Percentiles rank a stretch among this genome's conserved stretches.
Conservation (phyloP, 2,113 vertebrate genomes). For the Istiophorus platypterus region DNA sequence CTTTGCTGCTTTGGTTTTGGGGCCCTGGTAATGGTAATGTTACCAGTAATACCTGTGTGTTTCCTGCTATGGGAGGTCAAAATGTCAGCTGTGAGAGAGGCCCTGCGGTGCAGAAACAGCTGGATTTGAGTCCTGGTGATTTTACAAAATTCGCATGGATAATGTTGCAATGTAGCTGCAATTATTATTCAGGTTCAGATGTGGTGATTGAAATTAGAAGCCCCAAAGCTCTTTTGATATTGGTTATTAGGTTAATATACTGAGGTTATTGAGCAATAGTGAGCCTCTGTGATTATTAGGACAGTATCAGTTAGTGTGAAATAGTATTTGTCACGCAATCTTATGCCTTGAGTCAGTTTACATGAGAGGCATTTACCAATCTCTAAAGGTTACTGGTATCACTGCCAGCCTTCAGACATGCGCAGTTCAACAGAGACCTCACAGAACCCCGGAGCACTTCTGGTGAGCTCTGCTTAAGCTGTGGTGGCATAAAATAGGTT, state of each 20-base stretch:
- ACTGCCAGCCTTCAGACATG: not conserved
- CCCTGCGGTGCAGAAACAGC: no score
- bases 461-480: not conserved
- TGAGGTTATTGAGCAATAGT: no score
- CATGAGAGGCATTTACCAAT: not conserved
- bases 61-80: no score
- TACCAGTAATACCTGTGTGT: no score
- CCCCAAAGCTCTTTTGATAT: not conserved
- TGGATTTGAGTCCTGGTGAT: not conserved
- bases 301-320: not conserved
- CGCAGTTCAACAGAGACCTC: not conserved
- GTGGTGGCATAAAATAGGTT: not conserved
- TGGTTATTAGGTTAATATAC: not conserved
- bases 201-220: no score
- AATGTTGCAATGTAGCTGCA: no score
- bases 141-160: not conserved
- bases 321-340: not conserved
- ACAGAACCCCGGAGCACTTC: not conserved
- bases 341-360: not conserved
- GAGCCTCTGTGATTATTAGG: no score
- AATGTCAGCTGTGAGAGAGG: no score
- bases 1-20: no score
- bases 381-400: constrained; percentile 15
- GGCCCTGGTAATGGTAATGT: no score
- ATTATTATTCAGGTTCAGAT: no score